A percentile compares a stretch with the other conserved stretches of the same genome.
Conservation (phyloP, 2,797 vertebrate genomes). For the Melanotaenia boesemani region DNA sequence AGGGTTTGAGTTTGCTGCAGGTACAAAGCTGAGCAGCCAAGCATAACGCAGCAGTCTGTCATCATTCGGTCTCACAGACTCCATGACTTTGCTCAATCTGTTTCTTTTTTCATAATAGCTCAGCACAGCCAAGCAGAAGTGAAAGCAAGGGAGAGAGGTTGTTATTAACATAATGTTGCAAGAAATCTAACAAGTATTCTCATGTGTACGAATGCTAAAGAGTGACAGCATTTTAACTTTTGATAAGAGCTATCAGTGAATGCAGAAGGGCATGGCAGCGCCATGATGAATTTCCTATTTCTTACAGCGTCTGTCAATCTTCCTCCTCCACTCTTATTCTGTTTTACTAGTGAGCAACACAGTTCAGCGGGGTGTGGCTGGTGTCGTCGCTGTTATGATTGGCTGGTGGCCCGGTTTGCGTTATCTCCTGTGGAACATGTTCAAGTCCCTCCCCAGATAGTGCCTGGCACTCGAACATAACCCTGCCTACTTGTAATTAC, state of each 20-base stretch:
- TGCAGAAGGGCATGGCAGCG: conserved; percentile 61
- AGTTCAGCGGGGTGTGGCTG: conserved; percentile 69
- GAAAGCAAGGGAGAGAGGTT: conserved; percentile 29
- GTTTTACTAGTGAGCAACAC: conserved; percentile 43
- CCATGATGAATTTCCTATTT: conserved; percentile 31
- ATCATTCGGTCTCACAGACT: conserved; percentile 47
- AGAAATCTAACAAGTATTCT: conserved; percentile 35
- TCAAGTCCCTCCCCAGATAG: conserved; percentile 88
- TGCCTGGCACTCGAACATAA: conserved; percentile 83
- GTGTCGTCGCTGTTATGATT: conserved; percentile 78
- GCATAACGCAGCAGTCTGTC: conserved; percentile 71
- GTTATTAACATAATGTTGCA: conserved; percentile 30
- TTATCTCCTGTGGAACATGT: conserved; percentile 89
- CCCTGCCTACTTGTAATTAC: conserved; percentile 83
- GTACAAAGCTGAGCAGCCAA: conserved; percentile 68
- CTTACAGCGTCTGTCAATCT: conserved; percentile 61
- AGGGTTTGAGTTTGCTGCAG: conserved; percentile 65
- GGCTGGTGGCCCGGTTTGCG: conserved; percentile 69
- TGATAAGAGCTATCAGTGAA: conserved; percentile 85
- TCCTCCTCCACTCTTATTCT: conserved; percentile 39
- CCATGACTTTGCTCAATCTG: conserved; percentile 56
- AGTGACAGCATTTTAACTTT: conserved; percentile 27
- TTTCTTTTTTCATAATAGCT: conserved; percentile 43
- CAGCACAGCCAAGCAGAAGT: conserved; percentile 45
- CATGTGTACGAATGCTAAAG: conserved; percentile 47